Conservation (phyloP, 2,113 vertebrate species). For the Corvus cornix region DNA sequence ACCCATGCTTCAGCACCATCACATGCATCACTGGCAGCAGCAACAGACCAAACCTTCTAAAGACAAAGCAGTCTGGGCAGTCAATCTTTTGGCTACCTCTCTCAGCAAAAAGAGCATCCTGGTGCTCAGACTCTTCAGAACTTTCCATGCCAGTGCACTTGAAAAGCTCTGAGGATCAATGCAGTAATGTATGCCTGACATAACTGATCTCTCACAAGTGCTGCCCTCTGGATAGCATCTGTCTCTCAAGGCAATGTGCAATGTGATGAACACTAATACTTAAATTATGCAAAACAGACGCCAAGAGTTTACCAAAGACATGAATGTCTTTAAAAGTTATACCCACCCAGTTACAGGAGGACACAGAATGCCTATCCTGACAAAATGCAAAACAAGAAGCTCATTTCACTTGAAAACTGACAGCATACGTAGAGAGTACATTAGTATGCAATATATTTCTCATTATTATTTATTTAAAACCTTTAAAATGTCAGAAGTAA, state of each 20-base stretch:
- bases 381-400: neutral
- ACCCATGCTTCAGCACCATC: neutral
- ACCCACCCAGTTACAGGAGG: neutral
- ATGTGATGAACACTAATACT: neutral
- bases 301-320: neutral
- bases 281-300: constrained; percentile 6
- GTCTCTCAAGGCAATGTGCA: constrained; percentile 17
- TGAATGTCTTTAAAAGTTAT: neutral
- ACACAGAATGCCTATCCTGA: neutral
- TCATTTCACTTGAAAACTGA: neutral
- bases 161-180: constrained; percentile 34
- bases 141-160: constrained; percentile 17
- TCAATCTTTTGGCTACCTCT: neutral
- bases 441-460: neutral
- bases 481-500: neutral
- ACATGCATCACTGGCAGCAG: neutral
- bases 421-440: rapidly evolving
- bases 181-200: neutral
- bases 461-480: neutral
- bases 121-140: constrained; percentile 8
- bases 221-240: constrained; percentile 45
- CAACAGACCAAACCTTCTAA: neutral
- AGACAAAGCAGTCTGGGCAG: neutral
- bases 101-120: constrained; percentile 11
- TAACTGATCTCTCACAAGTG: constrained; percentile 36